phyloP scores from a whole-genome alignment of 2,888 invertebrate species.

The Apamea crenata region DNA sequence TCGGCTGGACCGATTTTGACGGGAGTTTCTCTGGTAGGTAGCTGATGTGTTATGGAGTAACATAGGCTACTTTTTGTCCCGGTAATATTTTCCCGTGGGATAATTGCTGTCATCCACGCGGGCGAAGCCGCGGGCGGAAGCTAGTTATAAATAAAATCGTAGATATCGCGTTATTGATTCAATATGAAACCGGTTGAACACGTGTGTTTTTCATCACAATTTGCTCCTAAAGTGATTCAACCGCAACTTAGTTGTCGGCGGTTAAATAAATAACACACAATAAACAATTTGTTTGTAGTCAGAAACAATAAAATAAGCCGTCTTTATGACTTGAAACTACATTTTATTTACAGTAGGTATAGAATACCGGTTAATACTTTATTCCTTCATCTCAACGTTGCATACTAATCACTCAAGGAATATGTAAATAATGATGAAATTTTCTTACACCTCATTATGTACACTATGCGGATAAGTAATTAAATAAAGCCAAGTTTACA shows the following conservation, averaged over 20 bases:
- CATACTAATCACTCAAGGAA: conserved; percentile 23
- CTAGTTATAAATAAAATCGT: background rate
- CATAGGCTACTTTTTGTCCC: background rate
- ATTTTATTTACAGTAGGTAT: background rate
- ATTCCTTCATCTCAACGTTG: conserved; percentile 5
- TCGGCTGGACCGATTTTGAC: background rate
- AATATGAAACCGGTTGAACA: background rate
- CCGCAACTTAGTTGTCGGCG: background rate
- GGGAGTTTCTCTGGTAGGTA: background rate
- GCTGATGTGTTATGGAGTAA: background rate
- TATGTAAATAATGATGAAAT: conserved; percentile 23
- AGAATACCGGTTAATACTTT: background rate
- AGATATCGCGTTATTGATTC: background rate
- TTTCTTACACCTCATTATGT: background rate
- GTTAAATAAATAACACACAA: background rate
- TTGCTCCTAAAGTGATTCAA: background rate
- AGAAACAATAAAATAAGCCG: background rate
- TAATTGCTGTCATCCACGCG: background rate
- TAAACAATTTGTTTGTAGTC: conserved; percentile 6
- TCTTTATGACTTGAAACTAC: background rate
- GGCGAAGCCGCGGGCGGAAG: background rate
- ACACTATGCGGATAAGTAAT: background rate
- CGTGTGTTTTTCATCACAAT: background rate
- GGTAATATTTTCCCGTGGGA: background rate
- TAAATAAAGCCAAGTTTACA: conserved; percentile 43